Base-by-base conservation (phyloP, 2,888 invertebrate genomes). In the Drosophila affinis region DNA sequence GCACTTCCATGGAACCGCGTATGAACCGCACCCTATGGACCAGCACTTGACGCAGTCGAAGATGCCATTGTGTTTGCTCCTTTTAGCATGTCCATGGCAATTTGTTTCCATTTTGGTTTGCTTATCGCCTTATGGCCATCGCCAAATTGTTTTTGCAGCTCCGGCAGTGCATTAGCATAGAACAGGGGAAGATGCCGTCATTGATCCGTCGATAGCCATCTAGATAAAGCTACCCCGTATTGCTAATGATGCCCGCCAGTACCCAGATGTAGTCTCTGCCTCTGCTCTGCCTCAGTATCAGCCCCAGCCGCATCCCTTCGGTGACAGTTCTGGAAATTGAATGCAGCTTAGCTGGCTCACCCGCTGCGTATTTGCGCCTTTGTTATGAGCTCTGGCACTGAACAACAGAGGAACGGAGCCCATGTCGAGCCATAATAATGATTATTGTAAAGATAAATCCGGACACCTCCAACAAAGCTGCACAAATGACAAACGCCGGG, bases 361-460 rank as follows among this genome's bases (percentile, higher is more conserved):
- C 82, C 81, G 83, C 89, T 80, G 81, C 78, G 90, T 87, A 79
- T 82, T 79, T 90, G 85, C 78, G 75, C 76, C 82, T 78, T 77
- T 83, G 83, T 77, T 61, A 49, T 67, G 14, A 39, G 39, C 39
- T 39, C 39, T 39, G n/a, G 39, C 39, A 2, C 7, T 7, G 39
- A 5, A 34, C 34, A 34, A 62, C 63, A 76, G 58, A 51, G 24
- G 53, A 52, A 55, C 21, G 52, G 45, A 47, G 54, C 56, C 74
- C 74, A 72, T 64, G 71, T 51, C 65, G 65, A 65, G 62, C 83
- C 77, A 77, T 65, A 81, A 88, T 88, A 83, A 83, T 83, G 85
- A 87, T 87, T 89, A 91, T 91, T 80, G 77, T 81, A 79, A 91
- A 91, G 91, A 91, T 91, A 91, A 91, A 91, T 91, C 91, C 88